Conservation (phyloP, 2,113 vertebrate genomes). For the Amia ocellicauda region DNA sequence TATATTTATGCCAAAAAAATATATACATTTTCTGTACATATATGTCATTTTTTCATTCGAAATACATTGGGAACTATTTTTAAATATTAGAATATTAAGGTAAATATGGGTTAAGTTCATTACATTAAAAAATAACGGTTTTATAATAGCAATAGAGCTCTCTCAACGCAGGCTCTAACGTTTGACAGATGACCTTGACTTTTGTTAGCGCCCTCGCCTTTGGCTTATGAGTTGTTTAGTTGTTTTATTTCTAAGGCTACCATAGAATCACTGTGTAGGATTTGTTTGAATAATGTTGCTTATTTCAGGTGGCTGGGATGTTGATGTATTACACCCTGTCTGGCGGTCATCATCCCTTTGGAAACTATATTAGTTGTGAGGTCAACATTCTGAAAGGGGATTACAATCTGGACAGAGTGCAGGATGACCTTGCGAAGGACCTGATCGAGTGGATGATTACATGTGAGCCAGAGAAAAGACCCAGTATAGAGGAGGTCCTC, state of each 20-base stretch:
- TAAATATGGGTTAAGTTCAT: not conserved
- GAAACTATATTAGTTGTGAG: constrained; percentile 11
- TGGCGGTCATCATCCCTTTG: constrained; percentile 57
- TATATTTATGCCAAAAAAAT: too few species aligned
- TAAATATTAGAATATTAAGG: not conserved
- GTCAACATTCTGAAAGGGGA: constrained; percentile 30
- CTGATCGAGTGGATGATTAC: constrained; percentile 53
- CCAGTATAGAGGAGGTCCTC: constrained; percentile 42
- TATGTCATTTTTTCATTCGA: too few species aligned
- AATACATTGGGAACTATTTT: not conserved
- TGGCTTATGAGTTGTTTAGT: too few species aligned
- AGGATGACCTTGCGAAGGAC: constrained; percentile 49
- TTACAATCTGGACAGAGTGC: constrained; percentile 44
- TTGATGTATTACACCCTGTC: constrained; percentile 56
- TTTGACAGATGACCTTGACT: too few species aligned
- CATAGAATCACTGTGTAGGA: too few species aligned
- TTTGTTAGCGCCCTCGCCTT: too few species aligned
- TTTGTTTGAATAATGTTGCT: too few species aligned
- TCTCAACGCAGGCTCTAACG: too few species aligned
- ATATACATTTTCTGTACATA: not conserved
- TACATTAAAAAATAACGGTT: too few species aligned
- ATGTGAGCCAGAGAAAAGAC: constrained; percentile 38
- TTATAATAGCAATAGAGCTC: too few species aligned
- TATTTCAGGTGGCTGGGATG: constrained; percentile 57
- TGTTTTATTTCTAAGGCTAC: too few species aligned